These are phyloP conservation scores for Xenopus petersii DNA, from an alignment of 2,797 vertebrate genomes.

Conservation along the genomic window DNA sequence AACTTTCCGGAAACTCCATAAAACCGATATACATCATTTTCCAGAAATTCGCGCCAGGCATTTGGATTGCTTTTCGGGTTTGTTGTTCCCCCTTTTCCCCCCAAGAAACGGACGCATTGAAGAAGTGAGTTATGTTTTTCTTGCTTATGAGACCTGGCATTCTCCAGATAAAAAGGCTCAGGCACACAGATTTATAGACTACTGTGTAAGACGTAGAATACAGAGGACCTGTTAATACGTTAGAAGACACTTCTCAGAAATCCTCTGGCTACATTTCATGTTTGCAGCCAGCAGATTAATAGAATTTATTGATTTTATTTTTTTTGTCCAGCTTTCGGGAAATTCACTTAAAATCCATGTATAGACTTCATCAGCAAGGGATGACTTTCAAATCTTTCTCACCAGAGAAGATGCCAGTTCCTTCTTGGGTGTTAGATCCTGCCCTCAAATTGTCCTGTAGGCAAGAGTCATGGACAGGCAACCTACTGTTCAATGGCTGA, in stretches of 20 bases:
- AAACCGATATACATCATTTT: constrained; percentile 29
- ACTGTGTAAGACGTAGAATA: not conserved
- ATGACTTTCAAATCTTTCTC: too few relatives aligned
- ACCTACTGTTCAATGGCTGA: too few relatives aligned
- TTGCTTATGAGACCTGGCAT: not conserved
- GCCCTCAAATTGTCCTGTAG: too few relatives aligned
- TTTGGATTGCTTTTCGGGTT: not conserved
- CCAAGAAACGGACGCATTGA: constrained; percentile 9
- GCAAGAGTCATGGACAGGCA: too few relatives aligned
- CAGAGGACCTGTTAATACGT: not conserved
- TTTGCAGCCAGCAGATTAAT: not conserved
- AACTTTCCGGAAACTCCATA: constrained; percentile 24
- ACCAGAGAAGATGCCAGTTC: too few relatives aligned
- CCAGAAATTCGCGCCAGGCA: constrained; percentile 17
- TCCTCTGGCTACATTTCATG: not conserved
- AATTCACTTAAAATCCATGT: too few relatives aligned
- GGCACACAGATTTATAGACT: constrained; percentile 23
- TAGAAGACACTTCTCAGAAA: not conserved
- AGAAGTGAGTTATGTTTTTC: constrained; percentile 8
- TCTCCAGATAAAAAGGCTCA: not conserved
- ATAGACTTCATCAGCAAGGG: too few relatives aligned
- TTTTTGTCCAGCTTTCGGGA: too few relatives aligned
- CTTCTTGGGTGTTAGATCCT: too few relatives aligned
- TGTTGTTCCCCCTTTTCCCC: not conserved
- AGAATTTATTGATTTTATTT: too few relatives aligned